Conservation (phyloP, 2,888 invertebrate species). For the Thelaira solivaga region DNA sequence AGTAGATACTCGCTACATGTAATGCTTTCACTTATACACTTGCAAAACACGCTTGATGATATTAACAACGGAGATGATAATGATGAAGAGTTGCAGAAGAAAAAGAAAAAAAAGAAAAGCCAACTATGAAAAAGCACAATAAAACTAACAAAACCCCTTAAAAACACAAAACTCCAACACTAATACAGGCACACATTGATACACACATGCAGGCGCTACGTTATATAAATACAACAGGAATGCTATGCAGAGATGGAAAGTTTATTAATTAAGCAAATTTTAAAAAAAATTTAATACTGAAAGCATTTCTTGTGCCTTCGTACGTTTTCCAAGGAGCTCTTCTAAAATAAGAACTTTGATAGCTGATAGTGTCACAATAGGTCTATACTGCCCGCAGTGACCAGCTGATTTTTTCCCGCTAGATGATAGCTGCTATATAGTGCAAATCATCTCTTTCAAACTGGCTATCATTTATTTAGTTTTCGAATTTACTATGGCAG, state of each 20-base stretch:
- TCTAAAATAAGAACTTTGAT: too few species aligned
- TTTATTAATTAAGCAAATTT: neutral
- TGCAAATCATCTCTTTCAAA: too few species aligned
- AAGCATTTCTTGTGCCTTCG: neutral
- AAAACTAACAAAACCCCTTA: conserved; percentile 33
- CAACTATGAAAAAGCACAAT: conserved; percentile 28
- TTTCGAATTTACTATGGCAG: too few species aligned
- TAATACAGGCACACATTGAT: neutral
- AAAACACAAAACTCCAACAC: conserved; percentile 10
- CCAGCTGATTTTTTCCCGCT: too few species aligned
- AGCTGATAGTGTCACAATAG: too few species aligned
- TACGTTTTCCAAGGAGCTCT: too few species aligned
- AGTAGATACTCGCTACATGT: neutral
- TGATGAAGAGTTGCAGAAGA: conserved; percentile 13
- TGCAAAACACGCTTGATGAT: conserved; percentile 12
- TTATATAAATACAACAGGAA: conserved; percentile 11
- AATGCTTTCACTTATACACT: neutral
- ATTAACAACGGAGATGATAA: conserved; percentile 50
- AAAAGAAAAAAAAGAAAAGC: neutral
- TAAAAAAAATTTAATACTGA: neutral
- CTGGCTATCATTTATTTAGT: too few species aligned
- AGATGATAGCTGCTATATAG: too few species aligned
- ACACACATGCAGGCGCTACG: neutral
- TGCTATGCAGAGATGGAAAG: conserved; percentile 10
- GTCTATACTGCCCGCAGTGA: too few species aligned